Evolutionary conservation across 2,113 vertebrate species (phyloP).

Genomic region (Carettochelys insculpta): DNA sequence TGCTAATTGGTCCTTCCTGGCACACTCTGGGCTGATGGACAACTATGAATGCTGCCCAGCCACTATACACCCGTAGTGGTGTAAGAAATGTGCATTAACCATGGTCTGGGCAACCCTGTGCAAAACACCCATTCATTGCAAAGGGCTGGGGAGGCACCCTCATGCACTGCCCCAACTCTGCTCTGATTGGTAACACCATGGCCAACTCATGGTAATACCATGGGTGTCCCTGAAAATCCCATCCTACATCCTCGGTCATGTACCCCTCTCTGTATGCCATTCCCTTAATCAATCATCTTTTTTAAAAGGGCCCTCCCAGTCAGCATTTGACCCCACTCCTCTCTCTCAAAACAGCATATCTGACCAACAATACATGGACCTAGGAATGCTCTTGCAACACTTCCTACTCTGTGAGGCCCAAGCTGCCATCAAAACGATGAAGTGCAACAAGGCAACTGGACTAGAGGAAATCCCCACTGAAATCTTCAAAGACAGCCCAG

Average conservation of each 20-base stretch:
- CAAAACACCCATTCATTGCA: not conserved
- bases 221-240: not conserved
- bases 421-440: too few relatives aligned
- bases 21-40: not conserved
- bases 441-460: too few relatives aligned
- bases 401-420: too few relatives aligned
- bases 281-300: not conserved
- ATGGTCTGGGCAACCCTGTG: not conserved
- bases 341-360: conserved; percentile 38
- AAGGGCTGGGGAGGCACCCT: not conserved
- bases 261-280: not conserved
- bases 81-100: not conserved
- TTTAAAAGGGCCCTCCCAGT: not conserved
- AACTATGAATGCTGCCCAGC: not conserved
- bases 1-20: not conserved
- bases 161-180: not conserved
- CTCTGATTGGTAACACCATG: not conserved
- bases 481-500: too few relatives aligned
- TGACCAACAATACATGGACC: conserved; percentile 47
- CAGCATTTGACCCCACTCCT: not conserved
- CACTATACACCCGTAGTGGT: not conserved
- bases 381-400: too few relatives aligned
- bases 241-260: accelerated
- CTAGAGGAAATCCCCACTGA: too few relatives aligned
- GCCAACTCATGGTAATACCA: not conserved